A percentile compares a stretch with the other conserved stretches of the same genome.
phyloP scores from a whole-genome alignment of 2,113 vertebrate genomes.

The Indri indri region DNA sequence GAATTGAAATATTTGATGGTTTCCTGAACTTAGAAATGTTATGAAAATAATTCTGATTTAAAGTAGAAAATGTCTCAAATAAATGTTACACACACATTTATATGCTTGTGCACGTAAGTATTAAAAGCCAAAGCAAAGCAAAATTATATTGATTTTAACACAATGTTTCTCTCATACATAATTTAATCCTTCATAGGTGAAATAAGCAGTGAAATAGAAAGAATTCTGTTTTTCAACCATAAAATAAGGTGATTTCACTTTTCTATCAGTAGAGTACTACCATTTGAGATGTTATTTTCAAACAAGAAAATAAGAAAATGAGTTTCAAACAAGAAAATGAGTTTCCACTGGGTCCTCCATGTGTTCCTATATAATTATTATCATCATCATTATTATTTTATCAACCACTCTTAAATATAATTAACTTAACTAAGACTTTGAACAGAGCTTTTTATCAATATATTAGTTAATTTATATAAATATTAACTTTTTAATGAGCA shows the following conservation, averaged over 20 bases:
- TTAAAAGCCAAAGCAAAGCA: neutral
- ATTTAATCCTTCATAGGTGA: neutral
- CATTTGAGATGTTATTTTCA: neutral
- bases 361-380: neutral
- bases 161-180: neutral
- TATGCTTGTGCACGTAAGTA: neutral
- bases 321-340: neutral
- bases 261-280: neutral
- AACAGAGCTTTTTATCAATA: neutral
- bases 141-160: neutral
- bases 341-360: neutral
- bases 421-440: neutral
- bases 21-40: neutral
- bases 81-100: neutral
- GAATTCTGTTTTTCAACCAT: neutral
- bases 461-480: neutral
- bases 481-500: neutral
- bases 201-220: neutral
- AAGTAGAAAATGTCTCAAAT: neutral
- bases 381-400: neutral
- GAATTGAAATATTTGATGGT: neutral
- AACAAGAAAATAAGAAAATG: neutral
- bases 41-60: neutral
- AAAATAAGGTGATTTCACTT: neutral
- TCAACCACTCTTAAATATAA: neutral